A percentile compares a stretch with the other conserved stretches of the same genome.
Evolutionary conservation across 2,888 invertebrate genomes (phyloP).

Genomic region (Scelioninae gen. 2): DNA sequence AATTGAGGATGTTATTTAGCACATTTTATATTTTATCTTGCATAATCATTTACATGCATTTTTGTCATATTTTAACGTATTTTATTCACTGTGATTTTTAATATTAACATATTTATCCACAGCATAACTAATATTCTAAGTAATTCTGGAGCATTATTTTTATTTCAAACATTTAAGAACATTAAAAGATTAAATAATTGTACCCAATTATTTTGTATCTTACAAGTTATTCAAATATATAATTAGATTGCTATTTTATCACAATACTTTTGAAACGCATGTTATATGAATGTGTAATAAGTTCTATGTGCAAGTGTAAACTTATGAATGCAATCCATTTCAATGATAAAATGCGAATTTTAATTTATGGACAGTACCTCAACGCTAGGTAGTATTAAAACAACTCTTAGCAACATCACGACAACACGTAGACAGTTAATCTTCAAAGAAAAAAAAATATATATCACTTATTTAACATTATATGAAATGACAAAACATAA

Average conservation of each 20-base stretch:
- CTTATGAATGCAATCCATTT: slow-evolving; percentile 15
- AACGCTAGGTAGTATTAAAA: slow-evolving; percentile 17
- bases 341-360: slow-evolving; percentile 21
- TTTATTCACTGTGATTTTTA: not conserved
- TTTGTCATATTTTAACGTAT: not conserved
- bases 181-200: not conserved
- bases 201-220: too few species aligned
- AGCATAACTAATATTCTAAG: too few species aligned
- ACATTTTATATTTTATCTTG: not conserved
- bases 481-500: slow-evolving; percentile 1
- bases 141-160: too few species aligned
- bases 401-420: slow-evolving; percentile 1
- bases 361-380: slow-evolving; percentile 30
- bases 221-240: too few species aligned
- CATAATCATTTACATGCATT: not conserved
- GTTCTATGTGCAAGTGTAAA: slow-evolving; percentile 1
- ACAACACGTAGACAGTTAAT: not conserved
- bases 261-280: too few species aligned
- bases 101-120: not conserved
- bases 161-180: too few species aligned
- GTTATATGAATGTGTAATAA: too few species aligned
- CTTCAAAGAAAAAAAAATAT: slow-evolving; percentile 1
- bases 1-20: too few species aligned
- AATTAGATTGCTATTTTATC: too few species aligned
- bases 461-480: slow-evolving; percentile 9